Evolutionary conservation across 2,888 invertebrate genomes (phyloP), one percentile per base, ranked within the genome.

Genomic region (Drosophila robusta): DNA sequence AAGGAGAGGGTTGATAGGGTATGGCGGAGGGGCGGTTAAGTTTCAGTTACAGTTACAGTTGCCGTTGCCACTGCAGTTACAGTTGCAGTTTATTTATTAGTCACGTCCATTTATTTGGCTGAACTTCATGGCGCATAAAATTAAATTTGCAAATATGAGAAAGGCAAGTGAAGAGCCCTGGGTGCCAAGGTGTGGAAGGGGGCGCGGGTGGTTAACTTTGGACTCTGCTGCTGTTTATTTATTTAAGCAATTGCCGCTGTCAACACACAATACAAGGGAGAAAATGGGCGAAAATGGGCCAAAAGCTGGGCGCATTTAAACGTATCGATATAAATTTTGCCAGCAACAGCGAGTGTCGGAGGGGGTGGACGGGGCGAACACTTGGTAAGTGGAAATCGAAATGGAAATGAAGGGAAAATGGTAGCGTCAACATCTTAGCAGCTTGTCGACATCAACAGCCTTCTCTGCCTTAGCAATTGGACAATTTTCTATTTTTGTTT

Each of bases 181-280:
- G 18, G 32, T 12, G 18, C 29, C 18, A 18, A 70, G 44, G 26
- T 7, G 24, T 47, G 44, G 22, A 11, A 4, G 7, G 7, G 32
- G 11, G 5, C 12, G 44, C n/a, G 42, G 8, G n/a, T 11, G 5
- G 6, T 8, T 8, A 41, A 54, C 47, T 42, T 55, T 57, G 62
- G 67, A 46, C 57, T 54, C 61, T 34, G 42, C 41, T 58, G 71
- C 63, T 58, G 65, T 66, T 80, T 80, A 80, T 81, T 80, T 80
- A 81, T 80, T 80, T 62, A 81, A 80, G 80, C 82, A 80, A 80
- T 80, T 80, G 80, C 61, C 75, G 78, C 72, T 80, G 80, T 80
- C 80, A 80, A 80, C 78, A 78, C 65, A 51, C 61, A 50, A 47
- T 42, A 44, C 55, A 4, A 1, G 39, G 16, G 54, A 69, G 58